Conservation (phyloP, 2,888 invertebrate genomes). For the Junonia oenone region DNA sequence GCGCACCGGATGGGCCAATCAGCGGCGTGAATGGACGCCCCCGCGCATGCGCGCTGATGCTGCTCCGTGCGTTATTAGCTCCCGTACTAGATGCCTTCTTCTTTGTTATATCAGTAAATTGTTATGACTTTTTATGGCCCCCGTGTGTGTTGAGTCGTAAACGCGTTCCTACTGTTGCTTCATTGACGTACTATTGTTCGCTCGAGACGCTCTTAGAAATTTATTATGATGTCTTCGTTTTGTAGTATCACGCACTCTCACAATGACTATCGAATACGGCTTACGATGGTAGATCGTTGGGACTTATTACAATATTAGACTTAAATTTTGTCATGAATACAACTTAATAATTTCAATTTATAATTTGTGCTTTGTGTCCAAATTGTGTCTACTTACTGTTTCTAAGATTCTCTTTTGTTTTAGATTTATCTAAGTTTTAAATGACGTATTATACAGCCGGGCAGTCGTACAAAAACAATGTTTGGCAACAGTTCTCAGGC, state of each 20-base stretch:
- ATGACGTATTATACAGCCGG: background rate
- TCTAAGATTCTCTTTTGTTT: no score
- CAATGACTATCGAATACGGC: background rate
- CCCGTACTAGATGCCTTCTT: slow-evolving; percentile 68
- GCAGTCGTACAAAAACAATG: slow-evolving; percentile 45
- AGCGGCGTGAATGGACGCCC: slow-evolving; percentile 78
- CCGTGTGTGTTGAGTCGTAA: slow-evolving; percentile 60
- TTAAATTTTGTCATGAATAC: no score
- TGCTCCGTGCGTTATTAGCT: slow-evolving; percentile 62
- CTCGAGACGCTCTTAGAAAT: slow-evolving; percentile 9
- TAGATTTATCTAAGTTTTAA: no score
- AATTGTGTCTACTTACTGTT: no score
- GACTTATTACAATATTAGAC: no score
- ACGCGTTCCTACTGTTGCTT: slow-evolving; percentile 45
- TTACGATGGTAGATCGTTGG: background rate
- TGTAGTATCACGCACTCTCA: background rate
- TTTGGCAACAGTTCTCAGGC: slow-evolving; percentile 53
- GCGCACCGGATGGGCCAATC: slow-evolving; percentile 79
- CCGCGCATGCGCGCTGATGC: slow-evolving; percentile 56
- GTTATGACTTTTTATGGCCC: slow-evolving; percentile 68
- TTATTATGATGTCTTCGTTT: slow-evolving; percentile 7
- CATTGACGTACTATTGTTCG: slow-evolving; percentile 57
- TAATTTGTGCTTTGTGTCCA: no score
- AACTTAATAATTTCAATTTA: background rate
- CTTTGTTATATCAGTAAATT: slow-evolving; percentile 72